These are phyloP conservation scores for Saiga tatarica DNA, from an alignment of 2,113 vertebrate species.

Conservation along the genomic window DNA sequence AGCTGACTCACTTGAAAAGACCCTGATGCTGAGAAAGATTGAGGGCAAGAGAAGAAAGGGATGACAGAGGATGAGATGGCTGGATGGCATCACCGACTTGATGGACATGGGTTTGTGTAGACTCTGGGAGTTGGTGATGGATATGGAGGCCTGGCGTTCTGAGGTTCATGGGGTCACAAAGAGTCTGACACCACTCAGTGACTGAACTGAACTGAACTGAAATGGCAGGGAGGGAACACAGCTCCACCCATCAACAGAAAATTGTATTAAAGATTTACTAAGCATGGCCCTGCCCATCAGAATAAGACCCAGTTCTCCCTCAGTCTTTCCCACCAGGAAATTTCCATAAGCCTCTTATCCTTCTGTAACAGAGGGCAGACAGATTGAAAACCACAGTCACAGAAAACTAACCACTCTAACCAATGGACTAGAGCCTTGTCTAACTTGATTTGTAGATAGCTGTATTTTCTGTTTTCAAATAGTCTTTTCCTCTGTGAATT, in stretches of 20 bases:
- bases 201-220: too few species aligned
- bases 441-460: neutral
- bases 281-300: neutral
- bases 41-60: too few species aligned
- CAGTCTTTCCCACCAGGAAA: neutral
- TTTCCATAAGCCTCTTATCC: neutral
- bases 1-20: too few species aligned
- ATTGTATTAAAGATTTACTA: neutral
- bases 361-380: neutral
- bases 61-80: too few species aligned
- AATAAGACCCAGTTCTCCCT: neutral
- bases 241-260: neutral
- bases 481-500: neutral
- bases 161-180: too few species aligned
- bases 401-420: neutral
- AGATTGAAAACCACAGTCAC: neutral
- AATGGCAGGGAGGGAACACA: neutral
- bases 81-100: too few species aligned
- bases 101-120: too few species aligned
- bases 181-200: too few species aligned
- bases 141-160: too few species aligned
- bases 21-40: too few species aligned
- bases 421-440: neutral
- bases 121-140: too few species aligned
- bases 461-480: neutral